Evolutionary conservation across 2,113 vertebrate species (phyloP).

Genomic region (Laticauda laticaudata): DNA sequence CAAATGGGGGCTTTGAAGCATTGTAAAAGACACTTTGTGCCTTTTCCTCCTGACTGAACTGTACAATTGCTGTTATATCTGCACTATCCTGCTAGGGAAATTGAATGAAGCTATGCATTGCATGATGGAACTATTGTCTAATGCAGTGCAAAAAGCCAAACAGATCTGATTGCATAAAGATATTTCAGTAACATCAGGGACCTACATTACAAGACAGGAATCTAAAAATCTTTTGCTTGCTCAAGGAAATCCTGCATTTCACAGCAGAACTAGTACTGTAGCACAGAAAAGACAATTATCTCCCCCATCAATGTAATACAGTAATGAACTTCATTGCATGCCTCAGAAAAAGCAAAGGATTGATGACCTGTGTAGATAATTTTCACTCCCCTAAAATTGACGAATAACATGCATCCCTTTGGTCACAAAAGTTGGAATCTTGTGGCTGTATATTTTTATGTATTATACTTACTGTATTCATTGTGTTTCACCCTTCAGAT

Average conservation of each 20-base stretch:
- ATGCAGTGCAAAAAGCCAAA: constrained; percentile 21
- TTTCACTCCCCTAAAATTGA: not conserved
- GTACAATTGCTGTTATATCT: constrained; percentile 15
- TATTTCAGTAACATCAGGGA: constrained; percentile 48
- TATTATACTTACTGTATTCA: not conserved
- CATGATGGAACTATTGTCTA: constrained; percentile 12
- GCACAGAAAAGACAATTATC: not conserved
- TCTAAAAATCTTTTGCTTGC: constrained; percentile 35
- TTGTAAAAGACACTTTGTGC: not conserved
- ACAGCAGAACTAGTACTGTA: not conserved
- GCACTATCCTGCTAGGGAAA: constrained; percentile 20
- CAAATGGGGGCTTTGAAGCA: not conserved
- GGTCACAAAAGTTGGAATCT: not conserved
- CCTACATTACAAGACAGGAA: constrained; percentile 37
- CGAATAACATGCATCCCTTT: not conserved
- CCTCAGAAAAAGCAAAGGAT: not conserved
- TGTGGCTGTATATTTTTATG: not conserved
- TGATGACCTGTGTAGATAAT: not conserved
- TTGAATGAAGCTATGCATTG: constrained; percentile 22
- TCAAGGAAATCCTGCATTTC: not conserved
- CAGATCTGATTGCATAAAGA: constrained; percentile 37
- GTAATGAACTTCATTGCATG: not conserved
- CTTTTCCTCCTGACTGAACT: not conserved
- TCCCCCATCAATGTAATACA: not conserved
- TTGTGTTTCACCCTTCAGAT: too few species aligned